Evolutionary conservation across 2,888 invertebrate species (phyloP).

Genomic region (Spodoptera exigua): DNA sequence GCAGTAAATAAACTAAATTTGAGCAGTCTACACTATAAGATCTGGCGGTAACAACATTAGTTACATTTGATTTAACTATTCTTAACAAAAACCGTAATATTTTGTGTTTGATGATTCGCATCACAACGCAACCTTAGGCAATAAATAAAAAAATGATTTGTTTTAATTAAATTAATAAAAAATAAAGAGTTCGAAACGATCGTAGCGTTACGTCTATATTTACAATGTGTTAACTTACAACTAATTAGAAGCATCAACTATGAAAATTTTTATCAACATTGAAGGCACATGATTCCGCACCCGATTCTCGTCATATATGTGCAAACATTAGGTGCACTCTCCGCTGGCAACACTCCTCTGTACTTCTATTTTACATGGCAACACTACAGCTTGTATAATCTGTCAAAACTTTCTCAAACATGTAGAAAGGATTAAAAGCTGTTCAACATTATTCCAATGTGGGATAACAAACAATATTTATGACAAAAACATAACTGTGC

Average conservation of each 20-base stretch:
- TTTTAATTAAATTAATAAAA: slow-evolving; percentile 84
- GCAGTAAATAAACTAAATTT: slow-evolving; percentile 38
- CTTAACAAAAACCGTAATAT: slow-evolving; percentile 31
- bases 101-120: slow-evolving; percentile 53
- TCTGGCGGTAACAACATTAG: slow-evolving; percentile 37
- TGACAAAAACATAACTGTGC: slow-evolving; percentile 25
- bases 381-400: slow-evolving; percentile 58
- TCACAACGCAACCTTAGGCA: slow-evolving; percentile 74
- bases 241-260: slow-evolving; percentile 89
- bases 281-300: slow-evolving; percentile 89
- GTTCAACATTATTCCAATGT: slow-evolving; percentile 46
- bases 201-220: slow-evolving; percentile 83
- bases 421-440: slow-evolving; percentile 50
- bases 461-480: slow-evolving; percentile 38
- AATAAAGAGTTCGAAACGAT: slow-evolving; percentile 83
- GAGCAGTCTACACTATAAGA: slow-evolving; percentile 37
- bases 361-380: slow-evolving; percentile 66
- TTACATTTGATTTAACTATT: background rate
- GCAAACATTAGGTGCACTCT: slow-evolving; percentile 78
- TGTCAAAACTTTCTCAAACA: slow-evolving; percentile 54
- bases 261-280: slow-evolving; percentile 86
- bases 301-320: slow-evolving; percentile 79
- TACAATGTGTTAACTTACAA: slow-evolving; percentile 84
- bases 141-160: slow-evolving; percentile 80
- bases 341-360: slow-evolving; percentile 71